Conservation (phyloP, 2,797 vertebrate genomes). For the Manis javanica region DNA sequence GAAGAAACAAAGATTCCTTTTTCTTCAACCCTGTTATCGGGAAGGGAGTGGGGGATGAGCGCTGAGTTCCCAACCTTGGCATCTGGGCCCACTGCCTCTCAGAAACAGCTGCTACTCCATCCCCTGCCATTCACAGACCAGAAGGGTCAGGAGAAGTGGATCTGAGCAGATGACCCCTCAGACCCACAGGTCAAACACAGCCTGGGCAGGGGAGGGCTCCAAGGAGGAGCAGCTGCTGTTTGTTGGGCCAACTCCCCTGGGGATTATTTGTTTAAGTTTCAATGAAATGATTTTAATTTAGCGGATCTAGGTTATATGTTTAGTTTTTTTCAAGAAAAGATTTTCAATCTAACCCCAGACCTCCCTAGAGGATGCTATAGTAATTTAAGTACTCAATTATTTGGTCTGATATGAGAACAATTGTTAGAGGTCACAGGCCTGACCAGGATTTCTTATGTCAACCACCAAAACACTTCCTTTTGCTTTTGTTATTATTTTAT, state of each 20-base stretch:
- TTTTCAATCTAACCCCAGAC: constrained; percentile 10
- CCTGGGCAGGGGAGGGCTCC: background rate
- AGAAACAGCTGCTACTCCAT: constrained; percentile 53
- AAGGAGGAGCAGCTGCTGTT: constrained; percentile 68
- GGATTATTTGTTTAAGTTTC: constrained; percentile 72
- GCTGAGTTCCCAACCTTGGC: background rate
- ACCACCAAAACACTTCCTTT: background rate
- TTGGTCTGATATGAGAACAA: constrained; percentile 51
- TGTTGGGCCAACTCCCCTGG: background rate
- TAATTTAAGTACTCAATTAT: constrained; percentile 67
- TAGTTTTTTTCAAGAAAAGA: constrained; percentile 54
- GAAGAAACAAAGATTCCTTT: background rate
- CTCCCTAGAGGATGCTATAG: constrained; percentile 63
- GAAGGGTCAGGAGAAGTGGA: background rate
- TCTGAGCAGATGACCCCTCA: constrained; percentile 49
- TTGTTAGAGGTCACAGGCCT: constrained; percentile 42
- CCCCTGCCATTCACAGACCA: background rate
- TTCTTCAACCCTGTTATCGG: background rate
- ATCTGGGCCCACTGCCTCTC: constrained; percentile 28
- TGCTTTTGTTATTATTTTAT: background rate
- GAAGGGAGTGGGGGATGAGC: background rate
- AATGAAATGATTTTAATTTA: constrained; percentile 76
- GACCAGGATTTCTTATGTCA: background rate
- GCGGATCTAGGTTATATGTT: constrained; percentile 64
- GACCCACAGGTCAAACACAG: constrained; percentile 50